Evolutionary conservation across 2,113 vertebrate species (phyloP).

Genomic region (Notothenia rossii): DNA sequence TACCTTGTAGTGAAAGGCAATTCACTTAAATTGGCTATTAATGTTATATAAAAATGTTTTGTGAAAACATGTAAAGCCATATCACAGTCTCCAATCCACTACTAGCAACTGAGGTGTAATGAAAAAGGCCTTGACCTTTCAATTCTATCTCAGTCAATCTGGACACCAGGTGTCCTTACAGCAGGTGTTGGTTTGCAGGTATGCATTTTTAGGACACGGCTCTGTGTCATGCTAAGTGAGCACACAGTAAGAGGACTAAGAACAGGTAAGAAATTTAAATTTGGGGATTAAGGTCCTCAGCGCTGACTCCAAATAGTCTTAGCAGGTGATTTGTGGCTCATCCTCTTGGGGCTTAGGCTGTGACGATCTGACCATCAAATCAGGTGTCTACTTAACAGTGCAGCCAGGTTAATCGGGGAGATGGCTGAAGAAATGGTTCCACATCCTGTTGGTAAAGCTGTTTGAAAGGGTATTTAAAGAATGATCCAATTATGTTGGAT

Average conservation of each 20-base stretch:
- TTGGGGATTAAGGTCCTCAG: constrained; percentile 86
- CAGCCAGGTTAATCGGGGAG: constrained; percentile 53
- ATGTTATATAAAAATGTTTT: too few relatives aligned
- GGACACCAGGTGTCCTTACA: constrained; percentile 69
- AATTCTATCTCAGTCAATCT: constrained; percentile 52
- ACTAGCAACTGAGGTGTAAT: constrained; percentile 51
- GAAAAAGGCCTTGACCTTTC: constrained; percentile 17
- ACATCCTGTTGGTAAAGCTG: constrained; percentile 70
- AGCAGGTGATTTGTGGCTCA: constrained; percentile 92
- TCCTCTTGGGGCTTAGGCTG: constrained; percentile 83
- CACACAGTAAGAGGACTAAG: constrained; percentile 83
- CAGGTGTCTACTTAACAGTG: constrained; percentile 75
- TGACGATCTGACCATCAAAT: constrained; percentile 81
- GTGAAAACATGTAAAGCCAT: background rate
- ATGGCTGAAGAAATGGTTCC: constrained; percentile 55
- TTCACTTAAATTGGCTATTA: too few relatives aligned
- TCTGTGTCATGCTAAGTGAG: constrained; percentile 78
- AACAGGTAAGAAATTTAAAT: constrained; percentile 87
- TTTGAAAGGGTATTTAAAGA: constrained; percentile 76
- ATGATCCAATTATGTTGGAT: constrained; percentile 77
- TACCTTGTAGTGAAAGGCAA: background rate
- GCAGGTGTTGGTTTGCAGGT: constrained; percentile 67
- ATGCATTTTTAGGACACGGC: constrained; percentile 64
- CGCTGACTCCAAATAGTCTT: constrained; percentile 89
- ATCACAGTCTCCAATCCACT: background rate